phyloP scores from a whole-genome alignment of 2,888 invertebrate species.

The Stenotaenia linearis region DNA sequence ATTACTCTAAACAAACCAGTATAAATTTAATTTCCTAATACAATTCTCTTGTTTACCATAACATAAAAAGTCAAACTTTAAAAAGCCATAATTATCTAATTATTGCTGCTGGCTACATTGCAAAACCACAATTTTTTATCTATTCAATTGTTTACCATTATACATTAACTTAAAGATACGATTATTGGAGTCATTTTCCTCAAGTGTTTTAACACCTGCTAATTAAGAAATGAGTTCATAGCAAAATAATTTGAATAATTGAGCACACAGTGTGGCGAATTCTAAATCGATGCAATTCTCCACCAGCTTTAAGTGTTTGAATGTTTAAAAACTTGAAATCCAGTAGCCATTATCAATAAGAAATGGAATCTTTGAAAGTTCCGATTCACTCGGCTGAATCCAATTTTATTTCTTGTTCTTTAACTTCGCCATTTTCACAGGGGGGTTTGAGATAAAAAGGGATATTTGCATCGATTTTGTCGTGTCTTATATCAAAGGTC shows the following conservation, averaged over 20 bases:
- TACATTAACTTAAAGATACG: neutral
- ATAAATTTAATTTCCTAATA: too few species aligned
- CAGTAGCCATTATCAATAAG: neutral
- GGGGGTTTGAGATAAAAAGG: neutral
- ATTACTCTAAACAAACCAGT: too few species aligned
- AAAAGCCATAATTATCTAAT: too few species aligned
- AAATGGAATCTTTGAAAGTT: neutral
- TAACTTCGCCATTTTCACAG: neutral
- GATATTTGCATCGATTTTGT: constrained; percentile 2
- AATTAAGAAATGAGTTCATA: neutral
- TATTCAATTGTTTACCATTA: neutral
- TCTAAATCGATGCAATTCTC: neutral
- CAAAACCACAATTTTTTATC: too few species aligned
- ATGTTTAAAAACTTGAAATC: neutral
- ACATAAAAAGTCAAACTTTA: too few species aligned
- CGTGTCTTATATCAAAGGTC: neutral
- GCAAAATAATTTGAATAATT: neutral
- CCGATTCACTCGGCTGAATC: neutral
- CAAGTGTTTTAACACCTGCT: neutral
- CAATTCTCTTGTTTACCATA: too few species aligned
- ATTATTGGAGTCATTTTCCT: neutral
- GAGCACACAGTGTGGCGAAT: neutral
- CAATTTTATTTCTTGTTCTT: neutral
- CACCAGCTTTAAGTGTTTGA: neutral
- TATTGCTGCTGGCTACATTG: too few species aligned